phyloP scores from a whole-genome alignment of 2,797 vertebrate species.

The Oophaga sylvatica region DNA sequence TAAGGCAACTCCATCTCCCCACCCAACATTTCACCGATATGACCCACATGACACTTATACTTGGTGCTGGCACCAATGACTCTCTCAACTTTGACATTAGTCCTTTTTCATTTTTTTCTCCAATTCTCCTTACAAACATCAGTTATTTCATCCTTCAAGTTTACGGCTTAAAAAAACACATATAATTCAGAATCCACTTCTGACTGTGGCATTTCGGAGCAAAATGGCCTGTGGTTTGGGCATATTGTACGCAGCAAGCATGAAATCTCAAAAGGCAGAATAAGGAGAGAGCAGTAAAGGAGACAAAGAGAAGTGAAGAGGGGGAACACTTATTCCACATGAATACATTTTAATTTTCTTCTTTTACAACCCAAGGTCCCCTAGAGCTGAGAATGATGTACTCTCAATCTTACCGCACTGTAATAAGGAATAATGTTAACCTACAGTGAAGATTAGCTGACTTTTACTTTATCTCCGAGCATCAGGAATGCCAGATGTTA shows the following conservation, averaged over 20 bases:
- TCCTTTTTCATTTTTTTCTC: neutral
- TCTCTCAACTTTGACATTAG: neutral
- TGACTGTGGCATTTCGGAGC: conserved; percentile 24
- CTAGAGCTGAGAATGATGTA: conserved; percentile 51
- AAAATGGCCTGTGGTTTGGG: conserved; percentile 47
- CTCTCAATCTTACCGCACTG: conserved; percentile 20
- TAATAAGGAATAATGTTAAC: conserved; percentile 61
- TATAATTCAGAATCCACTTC: conserved; percentile 24
- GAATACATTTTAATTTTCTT: conserved; percentile 62
- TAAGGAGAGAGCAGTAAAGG: conserved; percentile 7
- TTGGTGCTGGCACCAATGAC: neutral
- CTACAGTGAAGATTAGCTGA: conserved; percentile 55
- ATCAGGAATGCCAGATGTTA: conserved; percentile 57
- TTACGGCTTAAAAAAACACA: conserved; percentile 24
- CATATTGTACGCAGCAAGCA: conserved; percentile 49
- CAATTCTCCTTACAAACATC: neutral
- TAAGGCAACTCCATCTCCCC: neutral
- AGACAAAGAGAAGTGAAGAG: conserved; percentile 44
- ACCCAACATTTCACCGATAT: neutral
- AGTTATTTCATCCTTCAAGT: neutral
- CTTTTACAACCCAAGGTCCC: conserved; percentile 56
- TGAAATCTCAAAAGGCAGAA: conserved; percentile 50
- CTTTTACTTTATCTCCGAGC: conserved; percentile 42
- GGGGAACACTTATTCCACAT: conserved; percentile 60
- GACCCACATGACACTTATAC: neutral